These are phyloP conservation scores for Stenopsyche tienmushanensis DNA, from an alignment of 1,140 invertebrate species.

Conservation along the genomic window DNA sequence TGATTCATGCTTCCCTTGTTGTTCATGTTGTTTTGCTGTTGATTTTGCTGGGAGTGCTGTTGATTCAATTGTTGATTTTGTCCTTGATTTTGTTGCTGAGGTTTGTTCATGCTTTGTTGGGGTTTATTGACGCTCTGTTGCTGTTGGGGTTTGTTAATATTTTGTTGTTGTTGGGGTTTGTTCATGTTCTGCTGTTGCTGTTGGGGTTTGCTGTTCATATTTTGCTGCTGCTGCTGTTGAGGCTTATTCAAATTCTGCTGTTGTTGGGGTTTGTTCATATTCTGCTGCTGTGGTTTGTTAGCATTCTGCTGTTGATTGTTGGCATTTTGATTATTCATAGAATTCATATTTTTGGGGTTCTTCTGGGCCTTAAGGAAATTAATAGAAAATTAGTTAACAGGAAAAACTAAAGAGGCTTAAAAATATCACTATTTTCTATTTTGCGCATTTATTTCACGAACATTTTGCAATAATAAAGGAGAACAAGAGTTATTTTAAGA, in stretches of 20 bases:
- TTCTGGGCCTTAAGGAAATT: too few relatives aligned
- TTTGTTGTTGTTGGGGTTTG: constrained; percentile 7
- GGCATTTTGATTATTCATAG: too few relatives aligned
- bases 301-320: too few relatives aligned
- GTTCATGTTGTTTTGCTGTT: not conserved
- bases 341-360: too few relatives aligned
- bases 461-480: too few relatives aligned
- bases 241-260: not conserved
- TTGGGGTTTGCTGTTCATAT: not conserved
- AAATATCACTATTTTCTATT: too few relatives aligned
- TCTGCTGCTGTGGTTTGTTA: constrained; percentile 6
- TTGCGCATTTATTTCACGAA: too few relatives aligned
- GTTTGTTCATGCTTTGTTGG: constrained; percentile 13
- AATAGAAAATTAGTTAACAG: too few relatives aligned
- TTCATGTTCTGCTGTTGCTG: constrained; percentile 3
- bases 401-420: too few relatives aligned
- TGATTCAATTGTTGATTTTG: too few relatives aligned
- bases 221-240: constrained; percentile 21
- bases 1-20: constrained; percentile 12
- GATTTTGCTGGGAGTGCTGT: not conserved
- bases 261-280: not conserved
- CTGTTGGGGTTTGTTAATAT: constrained; percentile 5
- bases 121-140: constrained; percentile 1
- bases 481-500: too few relatives aligned
- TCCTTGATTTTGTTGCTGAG: constrained; percentile 4